phyloP scores from a whole-genome alignment of 1,140 invertebrate species.

The Bombus turneri region DNA sequence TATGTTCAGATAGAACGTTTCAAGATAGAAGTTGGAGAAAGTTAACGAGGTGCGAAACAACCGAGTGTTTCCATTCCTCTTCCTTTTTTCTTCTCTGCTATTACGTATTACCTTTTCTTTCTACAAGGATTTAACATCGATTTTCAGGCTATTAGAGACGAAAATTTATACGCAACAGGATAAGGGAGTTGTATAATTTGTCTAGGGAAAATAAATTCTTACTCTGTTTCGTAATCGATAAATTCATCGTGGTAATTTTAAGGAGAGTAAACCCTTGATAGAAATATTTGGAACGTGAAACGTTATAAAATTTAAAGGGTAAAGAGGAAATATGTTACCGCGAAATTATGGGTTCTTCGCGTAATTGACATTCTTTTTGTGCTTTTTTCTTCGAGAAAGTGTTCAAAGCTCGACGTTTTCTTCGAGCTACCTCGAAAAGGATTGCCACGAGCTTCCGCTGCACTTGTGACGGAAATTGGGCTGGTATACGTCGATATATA shows the following conservation, averaged over 20 bases:
- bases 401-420: not conserved
- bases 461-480: slow-evolving; percentile 36
- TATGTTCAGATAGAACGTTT: not conserved
- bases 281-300: too few relatives aligned
- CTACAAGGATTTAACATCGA: not conserved
- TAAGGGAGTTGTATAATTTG: too few relatives aligned
- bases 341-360: too few relatives aligned
- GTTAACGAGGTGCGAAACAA: not conserved
- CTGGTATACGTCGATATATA: slow-evolving; percentile 19
- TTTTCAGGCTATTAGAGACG: too few relatives aligned
- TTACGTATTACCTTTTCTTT: not conserved
- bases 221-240: not conserved
- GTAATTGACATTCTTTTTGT: not conserved
- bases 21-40: not conserved
- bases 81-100: not conserved
- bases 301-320: not conserved
- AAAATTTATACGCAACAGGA: too few relatives aligned
- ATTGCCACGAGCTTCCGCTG: slow-evolving; percentile 30
- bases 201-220: not conserved
- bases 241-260: not conserved
- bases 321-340: not conserved
- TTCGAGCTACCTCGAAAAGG: slow-evolving; percentile 3
- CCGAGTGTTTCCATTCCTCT: not conserved
- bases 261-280: not conserved
- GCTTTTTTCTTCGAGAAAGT: not conserved